phyloP scores from a whole-genome alignment of 2,888 invertebrate genomes.

The Pasiphila rectangulata region DNA sequence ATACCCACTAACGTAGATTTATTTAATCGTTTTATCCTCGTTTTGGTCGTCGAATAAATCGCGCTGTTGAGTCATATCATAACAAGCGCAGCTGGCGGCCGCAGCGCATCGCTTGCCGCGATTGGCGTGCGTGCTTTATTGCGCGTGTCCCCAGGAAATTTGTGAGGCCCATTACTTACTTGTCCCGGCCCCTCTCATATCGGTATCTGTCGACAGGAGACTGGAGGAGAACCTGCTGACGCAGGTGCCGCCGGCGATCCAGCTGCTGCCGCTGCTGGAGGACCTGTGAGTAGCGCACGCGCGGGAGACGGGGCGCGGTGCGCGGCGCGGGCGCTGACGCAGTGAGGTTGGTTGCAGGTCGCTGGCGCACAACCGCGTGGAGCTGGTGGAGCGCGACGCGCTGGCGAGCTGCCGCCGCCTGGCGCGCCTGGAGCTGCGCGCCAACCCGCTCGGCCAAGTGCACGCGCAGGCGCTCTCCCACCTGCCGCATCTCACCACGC shows the following conservation, averaged over 20 bases:
- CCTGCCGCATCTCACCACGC: conserved; percentile 82
- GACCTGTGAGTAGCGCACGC: conserved; percentile 87
- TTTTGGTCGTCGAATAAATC: too few relatives aligned
- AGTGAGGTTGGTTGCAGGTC: conserved; percentile 79
- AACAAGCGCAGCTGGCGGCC: too few relatives aligned
- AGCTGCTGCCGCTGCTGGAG: conserved; percentile 86
- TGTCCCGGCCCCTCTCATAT: not conserved
- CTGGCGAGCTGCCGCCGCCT: conserved; percentile 85
- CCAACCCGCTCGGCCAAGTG: conserved; percentile 88
- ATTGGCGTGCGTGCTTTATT: too few relatives aligned
- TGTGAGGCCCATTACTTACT: too few relatives aligned
- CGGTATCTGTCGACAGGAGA: conserved; percentile 47
- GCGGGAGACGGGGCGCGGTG: not conserved
- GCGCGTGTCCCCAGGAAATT: too few relatives aligned
- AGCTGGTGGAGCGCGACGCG: conserved; percentile 85
- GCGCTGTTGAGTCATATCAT: too few relatives aligned
- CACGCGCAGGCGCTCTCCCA: conserved; percentile 86
- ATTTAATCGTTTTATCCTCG: too few relatives aligned
- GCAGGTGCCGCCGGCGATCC: conserved; percentile 88
- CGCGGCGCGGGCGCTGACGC: not conserved
- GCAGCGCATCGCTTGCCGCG: too few relatives aligned
- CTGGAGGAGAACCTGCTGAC: conserved; percentile 75
- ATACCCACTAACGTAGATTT: too few relatives aligned
- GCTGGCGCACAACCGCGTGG: conserved; percentile 90
- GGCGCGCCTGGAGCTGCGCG: conserved; percentile 89